Conservation (phyloP, 2,113 vertebrate species). For the Microtus montanus region DNA sequence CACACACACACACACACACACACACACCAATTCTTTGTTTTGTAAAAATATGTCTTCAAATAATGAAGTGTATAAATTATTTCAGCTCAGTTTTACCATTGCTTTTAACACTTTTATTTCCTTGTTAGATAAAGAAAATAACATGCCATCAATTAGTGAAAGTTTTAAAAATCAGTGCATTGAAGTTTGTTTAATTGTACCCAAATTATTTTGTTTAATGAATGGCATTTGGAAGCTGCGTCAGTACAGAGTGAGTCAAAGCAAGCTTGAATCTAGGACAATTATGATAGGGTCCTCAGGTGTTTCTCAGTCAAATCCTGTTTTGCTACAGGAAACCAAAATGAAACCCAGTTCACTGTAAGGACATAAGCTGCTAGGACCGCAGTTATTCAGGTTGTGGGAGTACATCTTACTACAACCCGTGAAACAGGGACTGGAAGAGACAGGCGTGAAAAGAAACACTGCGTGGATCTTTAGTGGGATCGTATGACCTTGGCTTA, state of each 20-base stretch:
- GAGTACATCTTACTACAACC: background rate
- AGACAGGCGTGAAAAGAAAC: background rate
- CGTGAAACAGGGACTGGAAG: background rate
- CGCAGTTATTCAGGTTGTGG: background rate
- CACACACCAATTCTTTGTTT: background rate
- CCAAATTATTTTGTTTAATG: background rate
- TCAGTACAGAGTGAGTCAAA: background rate
- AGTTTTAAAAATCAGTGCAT: background rate
- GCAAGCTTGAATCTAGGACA: background rate
- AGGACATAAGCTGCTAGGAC: background rate
- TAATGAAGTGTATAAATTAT: background rate
- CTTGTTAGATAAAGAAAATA: conserved; percentile 20
- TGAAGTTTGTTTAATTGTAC: background rate
- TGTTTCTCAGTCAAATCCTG: background rate
- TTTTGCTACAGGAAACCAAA: background rate
- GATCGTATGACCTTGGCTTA: background rate
- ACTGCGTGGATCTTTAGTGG: background rate
- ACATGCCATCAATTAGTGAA: background rate
- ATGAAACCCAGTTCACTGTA: background rate
- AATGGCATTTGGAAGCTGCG: background rate
- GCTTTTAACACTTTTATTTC: conserved; percentile 34
- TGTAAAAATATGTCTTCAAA: background rate
- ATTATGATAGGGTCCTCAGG: background rate
- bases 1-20: background rate
- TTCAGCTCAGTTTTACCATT: background rate